Conservation (phyloP, 2,113 vertebrate species). For the Nettapus auritus region DNA sequence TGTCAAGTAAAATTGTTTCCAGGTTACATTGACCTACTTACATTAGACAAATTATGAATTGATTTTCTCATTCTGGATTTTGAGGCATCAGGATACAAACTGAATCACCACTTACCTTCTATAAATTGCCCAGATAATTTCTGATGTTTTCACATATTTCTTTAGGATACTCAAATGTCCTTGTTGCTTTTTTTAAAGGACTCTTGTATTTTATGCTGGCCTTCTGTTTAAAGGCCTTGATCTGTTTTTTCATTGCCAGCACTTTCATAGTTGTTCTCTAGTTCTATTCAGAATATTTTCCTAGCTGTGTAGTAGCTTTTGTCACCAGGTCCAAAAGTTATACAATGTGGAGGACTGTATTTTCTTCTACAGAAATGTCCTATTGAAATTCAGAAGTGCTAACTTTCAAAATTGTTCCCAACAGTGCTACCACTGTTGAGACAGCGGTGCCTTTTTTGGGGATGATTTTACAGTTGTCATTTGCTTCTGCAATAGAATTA, state of each 20-base stretch:
- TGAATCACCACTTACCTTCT: background rate
- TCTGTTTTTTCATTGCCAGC: background rate
- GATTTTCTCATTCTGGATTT: background rate
- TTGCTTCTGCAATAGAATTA: background rate
- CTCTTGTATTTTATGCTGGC: background rate
- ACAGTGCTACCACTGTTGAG: background rate
- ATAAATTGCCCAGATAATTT: background rate
- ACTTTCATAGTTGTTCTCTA: background rate
- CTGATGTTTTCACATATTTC: background rate
- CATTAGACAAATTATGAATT: background rate
- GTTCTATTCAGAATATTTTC: slow-evolving; percentile 13
- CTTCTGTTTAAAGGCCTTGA: background rate
- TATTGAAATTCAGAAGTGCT: background rate
- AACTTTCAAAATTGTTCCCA: background rate
- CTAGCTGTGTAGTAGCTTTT: background rate
- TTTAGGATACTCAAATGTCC: background rate
- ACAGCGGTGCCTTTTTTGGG: background rate
- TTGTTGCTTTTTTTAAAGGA: background rate
- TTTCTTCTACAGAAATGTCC: background rate
- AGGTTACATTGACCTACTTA: background rate
- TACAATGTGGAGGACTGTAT: background rate
- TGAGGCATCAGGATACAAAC: background rate
- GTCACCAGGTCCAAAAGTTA: background rate
- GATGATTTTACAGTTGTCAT: background rate
- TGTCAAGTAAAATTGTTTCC: background rate